phyloP scores from a whole-genome alignment of 2,113 vertebrate genomes.

The Rattus norvegicus region DNA sequence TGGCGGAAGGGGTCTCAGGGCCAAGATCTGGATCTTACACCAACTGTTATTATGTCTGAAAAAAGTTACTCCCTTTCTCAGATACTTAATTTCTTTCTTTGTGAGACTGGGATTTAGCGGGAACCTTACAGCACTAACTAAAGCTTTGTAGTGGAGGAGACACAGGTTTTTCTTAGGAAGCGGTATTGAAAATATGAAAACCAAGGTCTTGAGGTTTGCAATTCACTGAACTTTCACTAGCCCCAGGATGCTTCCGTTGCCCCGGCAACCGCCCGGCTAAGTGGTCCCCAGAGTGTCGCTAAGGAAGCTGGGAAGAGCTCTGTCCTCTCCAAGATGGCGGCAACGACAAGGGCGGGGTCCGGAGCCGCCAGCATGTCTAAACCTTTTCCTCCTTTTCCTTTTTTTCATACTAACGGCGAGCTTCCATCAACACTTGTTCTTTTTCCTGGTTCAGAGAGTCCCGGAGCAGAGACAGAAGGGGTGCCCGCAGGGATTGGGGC shows the following conservation, averaged over 20 bases:
- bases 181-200: background rate
- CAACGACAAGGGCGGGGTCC: conserved; percentile 33
- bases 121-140: background rate
- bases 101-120: background rate
- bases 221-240: background rate
- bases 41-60: background rate
- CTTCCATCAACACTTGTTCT: background rate
- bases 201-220: background rate
- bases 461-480: background rate
- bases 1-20: background rate
- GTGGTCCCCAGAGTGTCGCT: conserved; percentile 10
- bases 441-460: conserved; percentile 14
- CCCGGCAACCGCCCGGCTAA: conserved; percentile 30
- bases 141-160: background rate
- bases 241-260: conserved; percentile 62
- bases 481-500: background rate
- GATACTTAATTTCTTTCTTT: background rate
- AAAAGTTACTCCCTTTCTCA: background rate
- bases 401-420: background rate
- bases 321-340: conserved; percentile 70
- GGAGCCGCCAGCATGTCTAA: background rate
- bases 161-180: background rate
- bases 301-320: conserved; percentile 58
- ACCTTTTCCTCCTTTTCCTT: background rate
- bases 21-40: background rate